Base-by-base conservation (phyloP, 2,888 invertebrate genomes). In the Drosophila austrosaltans region DNA sequence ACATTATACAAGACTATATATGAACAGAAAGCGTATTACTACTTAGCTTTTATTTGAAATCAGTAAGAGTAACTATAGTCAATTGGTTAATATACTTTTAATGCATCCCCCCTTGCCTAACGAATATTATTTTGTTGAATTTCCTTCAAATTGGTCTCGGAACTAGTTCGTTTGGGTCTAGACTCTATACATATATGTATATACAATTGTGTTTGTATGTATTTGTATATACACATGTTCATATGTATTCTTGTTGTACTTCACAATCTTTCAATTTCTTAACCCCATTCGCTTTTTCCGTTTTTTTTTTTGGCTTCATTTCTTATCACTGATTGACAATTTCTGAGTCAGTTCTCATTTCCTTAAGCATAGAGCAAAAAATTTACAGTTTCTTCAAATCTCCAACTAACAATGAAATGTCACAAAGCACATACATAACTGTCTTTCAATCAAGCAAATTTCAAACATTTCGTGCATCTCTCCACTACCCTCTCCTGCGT, bases 361-460 rank as follows among this genome's bases (percentile, higher is more conserved):
- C 48, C 63, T 28, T n/a, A 10, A 20, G 5, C 22, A 12, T 42
- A 62, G 22, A 56, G 12, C 39, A 16, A 16, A 16, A 53, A 74
- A 61, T 64, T 60, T 73, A 36, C 10, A 32, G 54, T 48, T 48
- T 39, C 30, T 44, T 3, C 32, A 59, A 39, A 32, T 36, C 72
- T 42, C 8, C 30, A 54, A 40, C 59, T 53, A 40, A 32, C 59
- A 42, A 59, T 16, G 48, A 53, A 59, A 40, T 25, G 54, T 69
- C 57, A 16, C 22, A 66, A 63, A 64, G 62, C 54, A 16, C 16
- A 16, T 16, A 67, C 69, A 66, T 70, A 75, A 88, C 83, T 86
- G 89, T 77, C 89, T 75, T 86, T 88, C 83, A 84, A 84, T 88
- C 89, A 84, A 72, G 75, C 77, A 88, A 76, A 84, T 76, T 82